Percentiles rank a stretch among this genome's conserved stretches.
These are phyloP conservation scores for Dynastes tityus DNA, from an alignment of 2,888 invertebrate genomes.

Conservation along the genomic window DNA sequence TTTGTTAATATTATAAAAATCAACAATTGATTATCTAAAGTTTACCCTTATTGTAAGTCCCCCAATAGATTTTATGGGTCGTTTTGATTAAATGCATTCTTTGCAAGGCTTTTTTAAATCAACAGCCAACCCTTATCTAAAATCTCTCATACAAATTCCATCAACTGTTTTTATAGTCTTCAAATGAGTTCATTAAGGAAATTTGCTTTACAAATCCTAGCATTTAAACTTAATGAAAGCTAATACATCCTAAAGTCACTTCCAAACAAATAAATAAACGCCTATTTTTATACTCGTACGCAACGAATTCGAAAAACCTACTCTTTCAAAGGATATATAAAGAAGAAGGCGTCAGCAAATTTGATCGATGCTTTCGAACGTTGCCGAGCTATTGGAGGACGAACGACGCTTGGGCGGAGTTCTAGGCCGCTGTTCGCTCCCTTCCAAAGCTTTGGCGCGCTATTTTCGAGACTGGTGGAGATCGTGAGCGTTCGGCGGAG, in stretches of 20 bases:
- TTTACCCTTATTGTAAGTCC: too few species aligned
- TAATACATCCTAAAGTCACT: not conserved
- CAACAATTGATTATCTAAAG: too few species aligned
- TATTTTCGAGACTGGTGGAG: not conserved
- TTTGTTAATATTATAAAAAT: too few species aligned
- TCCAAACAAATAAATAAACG: not conserved
- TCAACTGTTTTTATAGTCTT: too few species aligned
- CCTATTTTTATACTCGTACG: not conserved
- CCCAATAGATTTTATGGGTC: too few species aligned
- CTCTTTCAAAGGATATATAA: slow-evolving; percentile 36
- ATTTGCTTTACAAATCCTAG: too few species aligned
- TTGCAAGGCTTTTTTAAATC: too few species aligned
- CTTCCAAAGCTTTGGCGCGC: slow-evolving; percentile 11
- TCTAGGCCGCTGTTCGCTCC: not conserved
- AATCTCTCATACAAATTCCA: too few species aligned
- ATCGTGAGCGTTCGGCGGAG: not conserved
- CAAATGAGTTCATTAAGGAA: too few species aligned
- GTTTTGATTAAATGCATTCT: too few species aligned
- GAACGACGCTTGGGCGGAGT: slow-evolving; percentile 44
- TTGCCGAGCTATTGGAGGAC: slow-evolving; percentile 49
- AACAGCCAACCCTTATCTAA: too few species aligned
- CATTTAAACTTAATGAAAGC: too few species aligned
- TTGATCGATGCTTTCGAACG: slow-evolving; percentile 55
- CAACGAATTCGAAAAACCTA: not conserved
- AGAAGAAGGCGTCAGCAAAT: slow-evolving; percentile 40